Conservation (phyloP, 37 sponge, comb jelly and placozoan species). For the Bolinopsis microptera region DNA sequence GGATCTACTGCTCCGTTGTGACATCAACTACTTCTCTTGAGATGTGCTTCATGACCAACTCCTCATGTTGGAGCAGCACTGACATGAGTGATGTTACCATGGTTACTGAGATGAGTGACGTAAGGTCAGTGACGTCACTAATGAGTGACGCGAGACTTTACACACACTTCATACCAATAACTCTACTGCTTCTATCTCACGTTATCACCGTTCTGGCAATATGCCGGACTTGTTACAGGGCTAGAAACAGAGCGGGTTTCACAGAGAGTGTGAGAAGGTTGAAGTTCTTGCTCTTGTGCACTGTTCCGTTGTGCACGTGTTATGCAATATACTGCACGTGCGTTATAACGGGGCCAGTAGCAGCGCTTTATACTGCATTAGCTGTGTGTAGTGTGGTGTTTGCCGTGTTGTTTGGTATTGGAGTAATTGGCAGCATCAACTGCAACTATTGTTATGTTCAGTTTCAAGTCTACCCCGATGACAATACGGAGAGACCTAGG, state of each 20-base stretch:
- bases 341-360: background rate
- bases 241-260: background rate
- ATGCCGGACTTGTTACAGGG: background rate
- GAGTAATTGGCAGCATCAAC: background rate
- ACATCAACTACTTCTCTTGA: background rate
- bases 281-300: background rate
- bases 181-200: background rate
- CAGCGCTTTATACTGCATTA: background rate
- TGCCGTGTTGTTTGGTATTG: background rate
- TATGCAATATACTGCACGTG: background rate
- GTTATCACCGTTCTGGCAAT: background rate
- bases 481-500: no score
- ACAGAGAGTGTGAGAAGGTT: background rate
- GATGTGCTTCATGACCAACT: background rate
- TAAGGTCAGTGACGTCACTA: no score
- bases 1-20: background rate
- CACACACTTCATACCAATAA: background rate
- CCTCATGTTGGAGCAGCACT: no score
- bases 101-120: background rate
- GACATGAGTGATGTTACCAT: no score
- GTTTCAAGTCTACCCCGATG: no score
- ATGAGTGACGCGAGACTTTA: background rate
- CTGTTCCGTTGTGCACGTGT: background rate
- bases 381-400: background rate
- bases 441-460: background rate